Evolutionary conservation across 2,113 vertebrate genomes (phyloP).

Genomic region (Spea multiplicata): DNA sequence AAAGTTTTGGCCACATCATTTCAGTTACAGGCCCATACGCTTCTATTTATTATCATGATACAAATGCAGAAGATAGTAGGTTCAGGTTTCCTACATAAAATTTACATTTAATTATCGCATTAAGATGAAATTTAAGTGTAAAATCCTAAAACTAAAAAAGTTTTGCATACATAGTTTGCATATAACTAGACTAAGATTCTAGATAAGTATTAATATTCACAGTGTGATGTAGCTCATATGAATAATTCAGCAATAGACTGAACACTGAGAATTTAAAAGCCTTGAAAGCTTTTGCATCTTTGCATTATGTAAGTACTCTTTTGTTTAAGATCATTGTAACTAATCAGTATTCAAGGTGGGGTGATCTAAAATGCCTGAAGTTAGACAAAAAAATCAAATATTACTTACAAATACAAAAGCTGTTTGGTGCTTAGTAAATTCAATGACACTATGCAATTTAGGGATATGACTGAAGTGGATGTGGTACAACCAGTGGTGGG

Average conservation of each 20-base stretch:
- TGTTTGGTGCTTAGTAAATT: slow-evolving; percentile 7
- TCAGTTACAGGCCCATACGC: too few species aligned
- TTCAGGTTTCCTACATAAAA: too few species aligned
- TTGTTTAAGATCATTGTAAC: slow-evolving; percentile 11
- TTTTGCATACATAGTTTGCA: too few species aligned
- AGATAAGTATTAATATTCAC: slow-evolving; percentile 10
- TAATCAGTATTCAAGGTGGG: neutral
- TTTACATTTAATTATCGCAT: too few species aligned
- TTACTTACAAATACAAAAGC: neutral
- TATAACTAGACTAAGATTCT: neutral
- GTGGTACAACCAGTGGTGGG: neutral
- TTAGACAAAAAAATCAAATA: neutral
- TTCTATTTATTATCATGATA: too few species aligned
- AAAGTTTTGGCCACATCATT: too few species aligned
- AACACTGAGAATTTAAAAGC: slow-evolving; percentile 6
- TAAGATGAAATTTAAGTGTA: too few species aligned
- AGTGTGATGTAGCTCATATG: neutral
- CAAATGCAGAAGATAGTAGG: too few species aligned
- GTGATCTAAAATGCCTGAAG: neutral
- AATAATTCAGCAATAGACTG: slow-evolving; percentile 6
- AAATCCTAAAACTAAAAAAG: too few species aligned
- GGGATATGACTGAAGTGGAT: slow-evolving; percentile 25
- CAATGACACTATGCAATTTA: slow-evolving; percentile 1
- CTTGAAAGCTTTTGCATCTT: slow-evolving; percentile 4
- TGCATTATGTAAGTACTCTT: neutral